Base-by-base conservation (phyloP, 1,140 invertebrate species). In the Leptestheria dahalacensis region DNA sequence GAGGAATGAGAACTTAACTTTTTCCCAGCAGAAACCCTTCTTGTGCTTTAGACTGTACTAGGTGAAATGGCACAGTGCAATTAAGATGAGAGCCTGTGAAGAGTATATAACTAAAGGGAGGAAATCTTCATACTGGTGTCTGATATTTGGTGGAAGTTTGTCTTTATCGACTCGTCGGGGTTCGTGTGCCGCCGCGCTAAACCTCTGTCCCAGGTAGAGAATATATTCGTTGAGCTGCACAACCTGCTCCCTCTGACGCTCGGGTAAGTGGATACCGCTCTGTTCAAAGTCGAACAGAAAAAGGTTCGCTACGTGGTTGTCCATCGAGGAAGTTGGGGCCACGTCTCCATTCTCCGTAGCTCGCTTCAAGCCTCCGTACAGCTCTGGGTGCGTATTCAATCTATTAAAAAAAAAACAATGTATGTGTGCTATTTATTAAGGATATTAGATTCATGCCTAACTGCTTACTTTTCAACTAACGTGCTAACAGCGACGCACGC, bases 241-340 rank as follows among this genome's bases (percentile, higher is more conserved):
- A 60, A 96, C 91, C 64, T 78, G 72, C 61, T 80, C 70, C 55
- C 91, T 74, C 64, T 85, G 77, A 2, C 76, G 69, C 64, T 92
- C 85, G n/a, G 82, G 78, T 54, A 98, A 75, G 72, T 97, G 92
- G 64, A 97, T 97, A 6, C 93, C 94, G 74, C 86, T 86, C 72
- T 96, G 91, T 71, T 97, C 92, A 75, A 97, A 97, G 71, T 98
- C 94, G 73, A 93, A 91, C 29, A 95, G 72, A 74, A 97, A 97
- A 56, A 98, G 71, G 66, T 85, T 77, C 1, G 84, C 82, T 2
- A 98, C 85, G 72, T 95, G 85, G 50, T 82, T 69, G 69, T 98
- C 94, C 1, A 88, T 80, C 1, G 79, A 78, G 54, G 79, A 82
- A 6, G 81, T 86, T 46, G 76, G 70, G 18, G 80, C 18, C 29